Evolutionary conservation across 2,888 invertebrate genomes (phyloP), one percentile per base, ranked within the genome.

Genomic region (Epinotia ramella): DNA sequence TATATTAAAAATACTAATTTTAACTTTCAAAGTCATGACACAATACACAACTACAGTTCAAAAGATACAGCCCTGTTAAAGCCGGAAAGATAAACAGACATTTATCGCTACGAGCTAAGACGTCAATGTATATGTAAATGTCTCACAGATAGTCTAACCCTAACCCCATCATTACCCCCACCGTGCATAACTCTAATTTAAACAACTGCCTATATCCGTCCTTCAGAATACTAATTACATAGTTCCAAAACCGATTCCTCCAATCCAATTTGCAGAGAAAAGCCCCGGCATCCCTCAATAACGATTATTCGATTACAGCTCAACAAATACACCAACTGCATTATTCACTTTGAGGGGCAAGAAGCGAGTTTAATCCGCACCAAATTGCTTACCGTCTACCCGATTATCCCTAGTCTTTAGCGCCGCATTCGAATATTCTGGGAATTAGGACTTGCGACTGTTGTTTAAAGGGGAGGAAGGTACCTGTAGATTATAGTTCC

Each of bases 361-460:
- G 85, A 87, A 85, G 86, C 86, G 79, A 80, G 84, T 82, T 85
- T 88, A 88, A 88, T 88, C 87, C 85, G 77, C 80, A 79, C 84
- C 87, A 85, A 88, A 88, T 89, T 87, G 86, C 86, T 88, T 85
- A 86, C 85, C 80, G 87, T 86, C 87, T 86, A 79, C 73, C 76
- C 83, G 88, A 88, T 86, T 88, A 88, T 86, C 79, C 80, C 80
- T 78, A 80, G 81, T 84, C 79, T 81, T 84, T 84, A 84, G 80
- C 84, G 79, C 80, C 83, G 79, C 80, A 82, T 82, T 80, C 77
- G 84, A 84, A 86, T 86, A 86, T 84, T 84, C 81, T 81, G 81
- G 78, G 83, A 81, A 81, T 81, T 81, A 59, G 65, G 56, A 33
- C 57, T 72, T 71, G 72, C 56, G 67, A 68, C 64, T 75, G 59